Evolutionary conservation across 2,888 invertebrate genomes (phyloP).

Genomic region (Ochropleura leucogaster): DNA sequence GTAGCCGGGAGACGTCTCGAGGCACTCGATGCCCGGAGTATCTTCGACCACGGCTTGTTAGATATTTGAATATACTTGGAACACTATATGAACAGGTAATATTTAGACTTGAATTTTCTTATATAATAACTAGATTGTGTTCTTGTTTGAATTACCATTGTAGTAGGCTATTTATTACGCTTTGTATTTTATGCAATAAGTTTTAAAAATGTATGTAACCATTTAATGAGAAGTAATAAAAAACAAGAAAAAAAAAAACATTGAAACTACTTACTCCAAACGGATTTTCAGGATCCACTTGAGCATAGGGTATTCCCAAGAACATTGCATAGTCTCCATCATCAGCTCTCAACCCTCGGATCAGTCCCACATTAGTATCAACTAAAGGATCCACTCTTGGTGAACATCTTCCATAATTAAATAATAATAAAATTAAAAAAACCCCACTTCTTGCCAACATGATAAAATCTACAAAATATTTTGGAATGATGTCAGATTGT

Average conservation of each 20-base stretch:
- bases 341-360: conserved; percentile 68
- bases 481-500: not conserved
- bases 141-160: no score
- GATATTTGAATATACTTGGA: no score
- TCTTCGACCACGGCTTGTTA: no score
- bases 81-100: no score
- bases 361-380: conserved; percentile 69
- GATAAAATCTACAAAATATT: not conserved
- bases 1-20: no score
- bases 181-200: no score
- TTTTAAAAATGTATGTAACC: not conserved
- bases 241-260: not conserved
- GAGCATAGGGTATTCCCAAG: conserved; percentile 77
- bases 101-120: no score
- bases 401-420: conserved; percentile 27
- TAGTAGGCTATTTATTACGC: no score
- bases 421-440: conserved; percentile 19
- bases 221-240: no score
- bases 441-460: conserved; percentile 22
- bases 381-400: conserved; percentile 69
- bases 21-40: no score
- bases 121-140: no score
- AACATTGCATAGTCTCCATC: conserved; percentile 77
- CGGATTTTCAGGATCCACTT: conserved; percentile 70
- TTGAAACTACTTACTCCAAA: conserved; percentile 73